A percentile compares a stretch with the other conserved stretches of the same genome.
phyloP scores from a whole-genome alignment of 92 coral and sea anemone genomes.

The Zoanthus sansibaricus region DNA sequence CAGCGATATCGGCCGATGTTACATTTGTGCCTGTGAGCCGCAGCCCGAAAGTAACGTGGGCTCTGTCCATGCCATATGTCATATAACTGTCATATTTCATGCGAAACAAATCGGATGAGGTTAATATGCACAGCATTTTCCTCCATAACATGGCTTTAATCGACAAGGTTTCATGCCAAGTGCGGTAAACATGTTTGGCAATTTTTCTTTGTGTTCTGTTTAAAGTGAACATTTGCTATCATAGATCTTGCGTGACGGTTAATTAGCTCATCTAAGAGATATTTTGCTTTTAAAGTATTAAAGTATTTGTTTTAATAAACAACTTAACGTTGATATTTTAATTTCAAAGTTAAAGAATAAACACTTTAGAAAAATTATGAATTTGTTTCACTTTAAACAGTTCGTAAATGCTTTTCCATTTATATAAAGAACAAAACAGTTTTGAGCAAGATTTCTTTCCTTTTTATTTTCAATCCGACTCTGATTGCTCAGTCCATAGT shows the following conservation, averaged over 20 bases:
- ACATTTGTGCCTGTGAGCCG: too few species aligned
- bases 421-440: too few species aligned
- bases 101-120: too few species aligned
- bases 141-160: background rate
- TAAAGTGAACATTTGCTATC: background rate
- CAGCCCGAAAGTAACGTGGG: too few species aligned
- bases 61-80: too few species aligned
- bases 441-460: too few species aligned
- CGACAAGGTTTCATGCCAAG: background rate
- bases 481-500: too few species aligned
- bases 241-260: background rate
- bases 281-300: background rate
- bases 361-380: background rate
- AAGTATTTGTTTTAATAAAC: background rate
- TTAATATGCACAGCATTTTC: background rate
- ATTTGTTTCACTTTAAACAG: too few species aligned
- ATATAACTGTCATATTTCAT: too few species aligned
- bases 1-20: too few species aligned
- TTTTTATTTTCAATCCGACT: too few species aligned
- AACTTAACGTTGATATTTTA: background rate
- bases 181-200: background rate
- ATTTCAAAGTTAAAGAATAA: background rate
- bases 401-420: too few species aligned
- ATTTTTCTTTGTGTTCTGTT: background rate
- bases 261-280: background rate